Evolutionary conservation across 2,113 vertebrate genomes (phyloP), one percentile per base, ranked within the genome.

Genomic region (Lucifuga dentata): DNA sequence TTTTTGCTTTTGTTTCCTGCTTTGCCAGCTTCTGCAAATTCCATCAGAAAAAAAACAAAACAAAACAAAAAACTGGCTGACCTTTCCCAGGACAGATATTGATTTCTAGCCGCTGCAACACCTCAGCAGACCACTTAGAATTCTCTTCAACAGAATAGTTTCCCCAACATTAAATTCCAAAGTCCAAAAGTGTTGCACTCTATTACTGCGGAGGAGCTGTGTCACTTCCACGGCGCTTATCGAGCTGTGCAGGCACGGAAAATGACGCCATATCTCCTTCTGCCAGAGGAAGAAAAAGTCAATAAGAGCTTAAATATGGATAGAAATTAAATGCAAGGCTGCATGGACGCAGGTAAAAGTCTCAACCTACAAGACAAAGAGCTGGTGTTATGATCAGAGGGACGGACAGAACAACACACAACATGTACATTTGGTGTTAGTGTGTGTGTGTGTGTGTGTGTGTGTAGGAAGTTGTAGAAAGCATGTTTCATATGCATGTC

Each of bases 181-280:
- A 35, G 41, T 67, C 60, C 51, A 59, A 21, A 67, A 48, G 50
- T 49, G 44, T 48, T 61, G 59, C 48, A 52, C 35, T 58, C 67
- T 38, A 49, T 63, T 58, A 59, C 40, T 60, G 52, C 21, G 24
- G 56, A 17, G 32, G 33, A 39, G 16, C 45, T 48, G 20, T 26
- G 70, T 66, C 69, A 38, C 51, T 72, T 64, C 48, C 67, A 43
- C 43, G 66, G 59, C 16, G 68, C 71, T 46, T 73, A 73, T 69
- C 48, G 2, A 76, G 60, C 4, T 35, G 2, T 62, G 71, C 68
- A 63, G 60, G 63, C 55, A 29, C 17, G 38, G 29, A 35, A 61
- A 70, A 76, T 67, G 3, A 58, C 35, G 19, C 21, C 44, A 20
- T 69, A 62, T 79, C 67, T 79, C 50, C 48, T 11, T 66, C 19